phyloP scores from a whole-genome alignment of 2,113 vertebrate genomes.

The Onychorhynchus coronatus region DNA sequence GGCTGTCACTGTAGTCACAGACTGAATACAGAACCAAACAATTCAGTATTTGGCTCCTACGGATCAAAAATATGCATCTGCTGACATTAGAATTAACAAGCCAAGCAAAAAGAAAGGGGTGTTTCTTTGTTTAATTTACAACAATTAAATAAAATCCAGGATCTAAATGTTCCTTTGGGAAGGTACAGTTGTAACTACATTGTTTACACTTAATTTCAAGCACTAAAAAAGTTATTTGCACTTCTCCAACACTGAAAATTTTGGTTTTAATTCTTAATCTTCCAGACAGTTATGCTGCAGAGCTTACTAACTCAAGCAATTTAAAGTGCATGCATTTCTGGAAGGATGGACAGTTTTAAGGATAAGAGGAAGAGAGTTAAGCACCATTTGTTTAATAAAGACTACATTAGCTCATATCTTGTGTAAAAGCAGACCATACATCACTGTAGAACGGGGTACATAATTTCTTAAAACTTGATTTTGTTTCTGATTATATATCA shows the following conservation, averaged over 20 bases:
- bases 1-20: neutral
- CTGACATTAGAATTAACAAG: neutral
- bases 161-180: neutral
- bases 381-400: neutral
- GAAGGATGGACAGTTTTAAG: neutral
- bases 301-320: neutral
- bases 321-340: neutral
- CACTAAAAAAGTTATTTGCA: neutral
- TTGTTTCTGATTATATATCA: neutral
- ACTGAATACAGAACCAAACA: neutral
- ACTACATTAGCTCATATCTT: neutral
- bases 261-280: neutral
- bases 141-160: neutral
- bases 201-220: neutral
- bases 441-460: neutral
- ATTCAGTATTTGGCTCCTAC: neutral
- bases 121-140: constrained; percentile 16
- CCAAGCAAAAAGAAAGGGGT: neutral
- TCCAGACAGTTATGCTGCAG: neutral
- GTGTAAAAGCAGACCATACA: neutral
- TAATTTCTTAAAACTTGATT: neutral
- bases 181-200: neutral
- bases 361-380: neutral
- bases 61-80: neutral
- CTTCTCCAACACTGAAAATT: neutral